Percentiles rank a stretch among this genome's conserved stretches.
Evolutionary conservation across 2,888 invertebrate species (phyloP).

Genomic region (Apocheima hispidaria): DNA sequence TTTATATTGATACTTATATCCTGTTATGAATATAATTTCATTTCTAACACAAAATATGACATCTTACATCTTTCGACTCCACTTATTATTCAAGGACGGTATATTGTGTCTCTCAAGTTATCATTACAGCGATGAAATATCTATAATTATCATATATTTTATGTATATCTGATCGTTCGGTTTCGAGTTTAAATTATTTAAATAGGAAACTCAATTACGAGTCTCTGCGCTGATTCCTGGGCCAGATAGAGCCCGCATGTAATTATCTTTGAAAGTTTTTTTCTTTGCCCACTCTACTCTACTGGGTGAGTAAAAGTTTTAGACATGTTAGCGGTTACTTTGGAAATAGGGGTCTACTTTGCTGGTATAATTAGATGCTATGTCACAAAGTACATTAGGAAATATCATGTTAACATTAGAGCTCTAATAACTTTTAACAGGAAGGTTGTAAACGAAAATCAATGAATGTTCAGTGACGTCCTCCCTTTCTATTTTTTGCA

Average conservation of each 20-base stretch:
- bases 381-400: not conserved
- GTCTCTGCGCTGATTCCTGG: conserved; percentile 63
- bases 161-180: conserved; percentile 54
- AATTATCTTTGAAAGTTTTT: conserved; percentile 68
- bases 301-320: conserved; percentile 55
- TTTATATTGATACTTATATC: conserved; percentile 69
- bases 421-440: not conserved
- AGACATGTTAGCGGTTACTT: conserved; percentile 67
- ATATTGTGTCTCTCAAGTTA: conserved; percentile 27
- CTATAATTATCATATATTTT: conserved; percentile 54
- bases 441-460: not conserved
- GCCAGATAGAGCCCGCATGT: conserved; percentile 71
- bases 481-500: too few species aligned
- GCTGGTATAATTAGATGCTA: conserved; percentile 33
- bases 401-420: not conserved
- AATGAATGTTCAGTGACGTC: too few species aligned
- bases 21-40: conserved; percentile 69
- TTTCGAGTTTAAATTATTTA: conserved; percentile 67
- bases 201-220: conserved; percentile 74
- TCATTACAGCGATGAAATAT: conserved; percentile 42
- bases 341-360: conserved; percentile 55
- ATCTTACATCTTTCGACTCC: conserved; percentile 40
- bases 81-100: conserved; percentile 42
- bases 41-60: conserved; percentile 44
- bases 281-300: conserved; percentile 48